Base-by-base conservation (phyloP, 92 coral and sea anemone species). In the Plumapathes pennacea region DNA sequence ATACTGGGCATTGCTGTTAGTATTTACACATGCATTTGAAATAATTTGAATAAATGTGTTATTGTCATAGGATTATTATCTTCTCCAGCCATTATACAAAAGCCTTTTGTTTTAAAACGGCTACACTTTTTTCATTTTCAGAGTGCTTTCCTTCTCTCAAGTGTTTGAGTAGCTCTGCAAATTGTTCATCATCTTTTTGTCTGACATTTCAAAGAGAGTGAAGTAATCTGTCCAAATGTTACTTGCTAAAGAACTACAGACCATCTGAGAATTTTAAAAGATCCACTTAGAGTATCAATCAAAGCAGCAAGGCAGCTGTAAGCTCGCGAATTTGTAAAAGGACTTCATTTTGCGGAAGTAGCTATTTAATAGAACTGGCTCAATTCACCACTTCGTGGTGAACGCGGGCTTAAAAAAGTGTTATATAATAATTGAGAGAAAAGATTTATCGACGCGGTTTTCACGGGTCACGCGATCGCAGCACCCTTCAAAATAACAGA, bases 71-170 rank as follows among this genome's bases (percentile, higher is more conserved):
- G 77, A 47, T 70, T 57, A 46, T 70, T 27, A 11, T 11, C 21
- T 14, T 59, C 41, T 12, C 38, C 13, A 0, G 71, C 51, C 10
- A 27, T 54, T 50, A 52, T 47, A 36, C 59, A 69, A 69, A 23
- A 44, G 55, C 45, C 54, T 43, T 25, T 38, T 25, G 26, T 70
- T n/a, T n/a, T n/a, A n/a, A n/a, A n/a, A n/a, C 10, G 0, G 30
- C 45, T 9, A 74, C 52, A 23, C n/a, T n/a, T n/a, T n/a, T n/a
- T n/a, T 81, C 77, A 22, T 48, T 18, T 44, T 57, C 21, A 37
- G 64, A 20, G 24, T 74, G 87, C 20, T 81, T 64, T 29, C 88
- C 84, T 23, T 75, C 88, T 61, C 83, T 51, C 4, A 81, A 23
- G 2, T 74, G 60, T 36, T 81, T 81, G 24, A 80, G 32, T 0